Evolutionary conservation across 2,888 invertebrate genomes (phyloP), one percentile per base, ranked within the genome.

Genomic region (Acholoe squamosa): DNA sequence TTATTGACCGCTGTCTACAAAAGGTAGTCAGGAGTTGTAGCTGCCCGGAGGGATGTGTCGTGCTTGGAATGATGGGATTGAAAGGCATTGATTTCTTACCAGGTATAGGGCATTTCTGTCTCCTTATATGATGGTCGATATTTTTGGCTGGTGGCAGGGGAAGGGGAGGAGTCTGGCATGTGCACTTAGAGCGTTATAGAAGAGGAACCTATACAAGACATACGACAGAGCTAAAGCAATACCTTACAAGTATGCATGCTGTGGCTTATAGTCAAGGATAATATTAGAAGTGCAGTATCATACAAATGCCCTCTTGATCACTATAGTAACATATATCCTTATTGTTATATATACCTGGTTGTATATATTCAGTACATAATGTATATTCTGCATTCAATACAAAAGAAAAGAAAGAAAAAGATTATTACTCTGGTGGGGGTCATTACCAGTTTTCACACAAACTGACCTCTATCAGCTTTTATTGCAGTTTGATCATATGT

Each of bases 31-130:
- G 67, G n/a, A 67, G 67, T 67, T 16, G n/a, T 25, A n/a, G 22
- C 67, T 7, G 67, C 54, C 54, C 19, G 19, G 67, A 25, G n/a
- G 67, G 67, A 67, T 25, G 67, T 25, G 16, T 25, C 67, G 67
- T n/a, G 67, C n/a, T n/a, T 12, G 67, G 67, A n/a, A 67, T 67
- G 67, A 16, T 67, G 67, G 67, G 67, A 67, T 67, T 67, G 67
- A 67, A 67, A 67, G 67, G 67, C 77, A 77, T 77, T 77, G 77
- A 77, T 77, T 77, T 77, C 77, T 33, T n/a, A 33, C 31, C 33
- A 33, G 77, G 33, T 33, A 22, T 28, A 33, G 33, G 33, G 77
- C 77, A 28, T 77, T 77, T 77, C 77, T 33, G 7, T 33, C 77
- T 77, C 77, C 77, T 77, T 77, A 77, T 31, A 28, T 10, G 77